Evolutionary conservation across 2,888 invertebrate species (phyloP), one percentile per base, ranked within the genome.

Genomic region (Amiota mariae): DNA sequence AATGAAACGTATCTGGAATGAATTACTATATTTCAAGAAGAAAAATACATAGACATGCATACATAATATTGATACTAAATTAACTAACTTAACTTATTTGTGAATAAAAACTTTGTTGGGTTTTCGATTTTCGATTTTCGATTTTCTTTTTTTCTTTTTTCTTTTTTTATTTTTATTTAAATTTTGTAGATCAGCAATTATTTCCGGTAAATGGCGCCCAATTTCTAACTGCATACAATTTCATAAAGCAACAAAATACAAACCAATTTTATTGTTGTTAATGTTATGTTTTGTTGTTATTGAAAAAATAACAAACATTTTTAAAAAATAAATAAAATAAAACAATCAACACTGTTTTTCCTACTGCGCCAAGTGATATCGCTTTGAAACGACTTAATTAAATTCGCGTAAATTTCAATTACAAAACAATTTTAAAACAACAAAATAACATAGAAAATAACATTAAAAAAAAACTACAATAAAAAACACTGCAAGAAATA

Each of bases 391-490:
- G 78, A 78, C 80, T 79, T 79, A 79, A 81, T 81, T 75, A 77
- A 79, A 76, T 76, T 76, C 76, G 70, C 77, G 78, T 81, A 79
- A 79, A 78, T 76, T 76, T 75, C 78, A 78, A 67, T 72, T 72
- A 72, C 72, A 72, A 72, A 72, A 72, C 63, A 57, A 72, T 72
- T 66, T 66, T 54, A 72, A 72, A 67, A 67, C n/a, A 47, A 66
- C 47, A 48, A 51, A 67, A 51, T 13, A 51, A n/a, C n/a, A 49
- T 9, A 20, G 12, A 11, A 63, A 63, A 63, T 10, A 11, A n/a
- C 3, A 63, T 63, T 9, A 36, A 24, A 36, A 63, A 13, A 63
- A 20, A 13, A 36, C 61, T 24, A n/a, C n/a, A n/a, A n/a, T n/a
- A n/a, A 13, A 10, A 47, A 10, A 66, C 48, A 48, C 63, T 63